Base-by-base conservation (phyloP, 2,113 vertebrate genomes). In the Fulica atra region DNA sequence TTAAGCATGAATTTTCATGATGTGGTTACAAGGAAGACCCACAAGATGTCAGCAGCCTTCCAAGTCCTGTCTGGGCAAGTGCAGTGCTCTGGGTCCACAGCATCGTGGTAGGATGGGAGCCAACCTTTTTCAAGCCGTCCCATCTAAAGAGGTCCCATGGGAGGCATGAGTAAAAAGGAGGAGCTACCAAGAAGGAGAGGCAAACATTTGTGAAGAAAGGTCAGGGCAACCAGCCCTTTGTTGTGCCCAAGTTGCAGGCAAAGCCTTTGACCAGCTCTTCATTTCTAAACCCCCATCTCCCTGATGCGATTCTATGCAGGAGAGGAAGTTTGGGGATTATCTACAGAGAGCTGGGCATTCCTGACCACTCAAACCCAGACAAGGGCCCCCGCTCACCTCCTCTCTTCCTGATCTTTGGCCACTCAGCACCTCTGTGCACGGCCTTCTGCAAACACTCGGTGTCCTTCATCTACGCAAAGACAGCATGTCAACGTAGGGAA, bases 31-130 rank as follows among this genome's bases (percentile, higher is more conserved):
- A n/a, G 72, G 18, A 94, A 83, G 8, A 61, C 35, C 92, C 97
- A 94, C 79, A 2, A 97, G 95, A 91, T 94, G 96, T 91, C 96
- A 96, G 95, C 88, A 96, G 90, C 72, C 31, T n/a, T 19, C 78
- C 79, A 88, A 40, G 16, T 85, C n/a, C 73, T 57, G 33, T 46
- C 25, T 44, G 2, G 2, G 24, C 11, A 60, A 17, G 7, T 77
- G 31, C 19, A 59, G n/a, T 5, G 7, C 46, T 11, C 23, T 24
- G 16, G 8, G 7, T 19, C 29, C 80, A 51, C 5, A 6, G 73
- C 26, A 40, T 46, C 51, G 46, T 26, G 40, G n/a, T 51, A n/a
- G 40, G 33, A 57, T 31, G 26, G 51, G 10, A 86, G 53, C 4
- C 57, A 68, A 16, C 9, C 40, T 61, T 21, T 87, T 44, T 53